Percentiles rank a stretch among this genome's conserved stretches.
Evolutionary conservation across 1,140 invertebrate species (phyloP).

Genomic region (Tetragonula clypearis): DNA sequence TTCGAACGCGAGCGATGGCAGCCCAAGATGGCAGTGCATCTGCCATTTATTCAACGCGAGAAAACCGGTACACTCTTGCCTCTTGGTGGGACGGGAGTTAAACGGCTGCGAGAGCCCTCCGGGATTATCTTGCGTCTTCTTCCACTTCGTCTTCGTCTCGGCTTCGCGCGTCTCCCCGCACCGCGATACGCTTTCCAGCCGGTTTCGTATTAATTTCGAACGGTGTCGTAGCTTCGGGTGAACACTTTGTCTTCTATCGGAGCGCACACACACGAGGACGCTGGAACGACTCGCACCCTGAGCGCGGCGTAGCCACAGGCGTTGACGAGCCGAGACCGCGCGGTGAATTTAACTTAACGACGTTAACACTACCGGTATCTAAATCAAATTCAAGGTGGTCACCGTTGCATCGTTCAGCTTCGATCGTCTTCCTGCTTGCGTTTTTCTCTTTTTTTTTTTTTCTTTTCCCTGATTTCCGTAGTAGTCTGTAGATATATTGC

Average conservation of each 20-base stretch:
- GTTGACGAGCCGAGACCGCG: not conserved
- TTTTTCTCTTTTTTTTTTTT: not conserved
- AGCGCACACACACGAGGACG: not conserved
- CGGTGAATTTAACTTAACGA: slow-evolving; percentile 46
- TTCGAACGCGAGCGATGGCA: slow-evolving; percentile 70
- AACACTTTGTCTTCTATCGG: slow-evolving; percentile 61
- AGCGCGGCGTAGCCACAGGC: slow-evolving; percentile 32
- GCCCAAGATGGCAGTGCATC: slow-evolving; percentile 68
- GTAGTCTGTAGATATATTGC: not conserved
- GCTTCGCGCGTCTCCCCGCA: slow-evolving; percentile 17
- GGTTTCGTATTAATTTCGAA: slow-evolving; percentile 72
- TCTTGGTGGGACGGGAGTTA: slow-evolving; percentile 45
- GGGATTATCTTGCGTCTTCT: slow-evolving; percentile 53
- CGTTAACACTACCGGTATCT: slow-evolving; percentile 17
- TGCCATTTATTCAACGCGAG: slow-evolving; percentile 67
- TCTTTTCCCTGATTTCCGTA: not conserved
- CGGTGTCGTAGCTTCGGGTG: slow-evolving; percentile 56
- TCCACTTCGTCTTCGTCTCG: slow-evolving; percentile 20
- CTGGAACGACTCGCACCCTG: slow-evolving; percentile 35
- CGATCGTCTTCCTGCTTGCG: not conserved
- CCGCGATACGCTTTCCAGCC: slow-evolving; percentile 65
- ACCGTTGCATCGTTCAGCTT: not conserved
- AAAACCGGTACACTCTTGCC: slow-evolving; percentile 61
- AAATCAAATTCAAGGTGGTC: slow-evolving; percentile 23
- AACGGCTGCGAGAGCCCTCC: slow-evolving; percentile 42